Conservation (phyloP, 1,140 invertebrate genomes). For the Aphaenogaster rudis region DNA sequence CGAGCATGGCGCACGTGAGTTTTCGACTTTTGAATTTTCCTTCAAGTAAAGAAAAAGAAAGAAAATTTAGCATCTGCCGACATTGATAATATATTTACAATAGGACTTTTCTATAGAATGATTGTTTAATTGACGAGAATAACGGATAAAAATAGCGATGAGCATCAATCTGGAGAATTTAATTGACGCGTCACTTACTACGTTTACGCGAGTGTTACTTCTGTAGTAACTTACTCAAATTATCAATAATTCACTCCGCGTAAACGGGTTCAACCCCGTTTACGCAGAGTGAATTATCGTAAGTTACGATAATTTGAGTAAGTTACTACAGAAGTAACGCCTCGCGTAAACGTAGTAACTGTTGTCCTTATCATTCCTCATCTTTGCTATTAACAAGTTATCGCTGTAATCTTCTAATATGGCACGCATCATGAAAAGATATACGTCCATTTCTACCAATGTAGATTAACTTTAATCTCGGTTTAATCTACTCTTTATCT, state of each 20-base stretch:
- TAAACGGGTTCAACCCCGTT: no score
- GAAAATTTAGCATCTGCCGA: not conserved
- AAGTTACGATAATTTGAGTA: no score
- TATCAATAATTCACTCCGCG: no score
- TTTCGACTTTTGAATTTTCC: not conserved
- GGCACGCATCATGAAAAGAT: not conserved
- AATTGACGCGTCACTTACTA: not conserved
- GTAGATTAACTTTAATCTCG: no score
- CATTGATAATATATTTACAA: not conserved
- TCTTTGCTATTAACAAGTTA: not conserved
- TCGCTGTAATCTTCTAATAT: not conserved
- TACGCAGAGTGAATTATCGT: no score
- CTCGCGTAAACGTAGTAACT: not conserved
- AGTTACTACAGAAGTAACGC: no score
- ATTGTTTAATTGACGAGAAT: not conserved
- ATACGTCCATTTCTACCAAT: no score
- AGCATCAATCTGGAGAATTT: constrained; percentile 7
- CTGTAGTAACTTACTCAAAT: no score
- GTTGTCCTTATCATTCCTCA: constrained; percentile 5
- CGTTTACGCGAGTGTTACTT: no score
- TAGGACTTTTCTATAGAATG: not conserved
- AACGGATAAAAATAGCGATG: constrained; percentile 28
- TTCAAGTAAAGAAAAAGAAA: not conserved
- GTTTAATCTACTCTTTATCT: no score
- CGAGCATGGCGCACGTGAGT: not conserved